A percentile compares a stretch with the other conserved stretches of the same genome.
Conservation (phyloP, 2,797 vertebrate species). For the Aldrovandia affinis region DNA sequence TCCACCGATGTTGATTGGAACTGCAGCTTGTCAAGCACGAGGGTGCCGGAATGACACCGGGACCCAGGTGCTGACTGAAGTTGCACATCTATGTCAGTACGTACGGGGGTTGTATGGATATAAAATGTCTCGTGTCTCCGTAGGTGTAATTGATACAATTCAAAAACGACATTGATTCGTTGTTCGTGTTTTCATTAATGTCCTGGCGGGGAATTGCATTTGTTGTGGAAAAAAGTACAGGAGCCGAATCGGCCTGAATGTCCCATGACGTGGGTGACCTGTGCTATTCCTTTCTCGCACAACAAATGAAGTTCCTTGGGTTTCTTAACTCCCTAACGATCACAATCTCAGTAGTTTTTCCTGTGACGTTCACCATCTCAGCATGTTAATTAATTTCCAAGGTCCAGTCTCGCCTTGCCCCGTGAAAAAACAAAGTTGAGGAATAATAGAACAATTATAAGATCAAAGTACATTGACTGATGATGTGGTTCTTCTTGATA, state of each 20-base stretch:
- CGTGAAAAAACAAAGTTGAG: not conserved
- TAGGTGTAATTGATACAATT: conserved; percentile 8
- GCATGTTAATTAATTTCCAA: not conserved
- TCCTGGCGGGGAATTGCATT: not conserved
- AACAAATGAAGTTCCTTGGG: conserved; percentile 3
- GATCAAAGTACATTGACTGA: not conserved
- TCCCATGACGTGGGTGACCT: conserved; percentile 1
- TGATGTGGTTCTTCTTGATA: not conserved
- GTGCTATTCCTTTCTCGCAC: not conserved
- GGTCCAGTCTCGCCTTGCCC: not conserved
- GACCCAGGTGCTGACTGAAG: conserved; percentile 14
- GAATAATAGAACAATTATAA: not conserved
- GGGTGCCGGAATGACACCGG: not conserved
- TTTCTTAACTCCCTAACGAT: conserved; percentile 7
- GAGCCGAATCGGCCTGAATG: not conserved
- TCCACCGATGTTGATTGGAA: conserved; percentile 45
- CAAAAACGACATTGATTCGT: not conserved
- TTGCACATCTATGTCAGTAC: not conserved
- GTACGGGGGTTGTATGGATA: not conserved
- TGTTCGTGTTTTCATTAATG: not conserved
- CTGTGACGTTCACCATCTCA: conserved; percentile 1
- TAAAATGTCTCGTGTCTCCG: not conserved
- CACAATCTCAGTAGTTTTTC: conserved; percentile 1
- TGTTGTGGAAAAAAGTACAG: not conserved
- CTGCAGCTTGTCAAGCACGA: conserved; percentile 35